Percentiles rank a stretch among this genome's conserved stretches.
phyloP scores from a whole-genome alignment of 2,797 vertebrate genomes.

The Sebastiscus tertius region DNA sequence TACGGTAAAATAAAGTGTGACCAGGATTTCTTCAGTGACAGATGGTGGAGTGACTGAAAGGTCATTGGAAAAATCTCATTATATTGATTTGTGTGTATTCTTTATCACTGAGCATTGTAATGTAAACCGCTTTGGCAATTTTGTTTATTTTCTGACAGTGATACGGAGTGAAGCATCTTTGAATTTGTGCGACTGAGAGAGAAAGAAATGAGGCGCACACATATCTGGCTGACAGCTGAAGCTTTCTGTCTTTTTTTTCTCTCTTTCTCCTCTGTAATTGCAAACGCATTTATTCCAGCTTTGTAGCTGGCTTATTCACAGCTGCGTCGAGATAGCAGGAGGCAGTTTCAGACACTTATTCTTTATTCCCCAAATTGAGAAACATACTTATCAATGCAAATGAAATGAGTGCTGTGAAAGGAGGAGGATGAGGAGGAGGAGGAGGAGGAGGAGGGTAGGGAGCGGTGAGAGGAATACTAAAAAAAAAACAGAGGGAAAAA shows the following conservation, averaged over 20 bases:
- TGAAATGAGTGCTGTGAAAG: constrained; percentile 60
- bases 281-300: constrained; percentile 68
- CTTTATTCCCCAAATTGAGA: constrained; percentile 72
- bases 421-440: background rate
- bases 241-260: constrained; percentile 47
- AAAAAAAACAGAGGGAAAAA: background rate
- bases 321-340: constrained; percentile 66
- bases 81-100: constrained; percentile 21
- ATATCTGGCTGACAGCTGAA: constrained; percentile 62
- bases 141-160: constrained; percentile 50
- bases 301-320: constrained; percentile 64
- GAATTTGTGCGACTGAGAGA: constrained; percentile 28
- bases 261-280: constrained; percentile 59
- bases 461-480: constrained; percentile 28
- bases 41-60: constrained; percentile 23
- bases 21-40: background rate
- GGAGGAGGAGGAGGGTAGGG: background rate
- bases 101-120: constrained; percentile 40
- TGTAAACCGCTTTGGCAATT: constrained; percentile 34
- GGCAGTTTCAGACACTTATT: constrained; percentile 70
- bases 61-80: constrained; percentile 33
- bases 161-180: constrained; percentile 50
- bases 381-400: constrained; percentile 78
- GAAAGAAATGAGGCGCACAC: constrained; percentile 36
- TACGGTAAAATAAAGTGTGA: background rate